Conservation (phyloP, 2,797 vertebrate genomes). For the Sebastes oblongus region DNA sequence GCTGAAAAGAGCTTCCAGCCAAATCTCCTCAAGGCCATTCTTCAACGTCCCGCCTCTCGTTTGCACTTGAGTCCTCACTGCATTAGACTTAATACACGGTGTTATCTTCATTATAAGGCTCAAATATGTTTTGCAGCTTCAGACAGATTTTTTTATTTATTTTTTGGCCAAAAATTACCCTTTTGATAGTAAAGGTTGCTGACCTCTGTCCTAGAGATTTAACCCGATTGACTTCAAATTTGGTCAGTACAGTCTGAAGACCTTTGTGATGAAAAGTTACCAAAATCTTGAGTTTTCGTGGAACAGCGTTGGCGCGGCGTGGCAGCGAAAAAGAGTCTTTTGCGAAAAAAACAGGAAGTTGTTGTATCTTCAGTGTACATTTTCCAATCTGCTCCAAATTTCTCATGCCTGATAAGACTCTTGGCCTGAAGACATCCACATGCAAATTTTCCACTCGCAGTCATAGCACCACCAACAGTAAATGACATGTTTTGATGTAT, state of each 20-base stretch:
- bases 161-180: no score
- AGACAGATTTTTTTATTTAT: no score
- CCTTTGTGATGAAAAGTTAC: neutral
- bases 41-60: no score
- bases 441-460: fast-evolving
- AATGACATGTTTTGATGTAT: no score
- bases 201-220: neutral
- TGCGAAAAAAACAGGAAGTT: neutral
- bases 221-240: neutral
- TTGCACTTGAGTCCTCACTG: no score
- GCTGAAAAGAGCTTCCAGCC: no score
- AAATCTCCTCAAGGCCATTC: no score
- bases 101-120: no score
- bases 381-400: neutral
- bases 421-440: neutral
- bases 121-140: no score
- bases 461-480: neutral
- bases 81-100: no score
- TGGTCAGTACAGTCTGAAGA: neutral
- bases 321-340: no score
- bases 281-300: neutral
- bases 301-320: neutral
- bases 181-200: no score
- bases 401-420: neutral
- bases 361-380: neutral